Conservation (phyloP, 2,797 vertebrate species). For the Poliocrania exsul region DNA sequence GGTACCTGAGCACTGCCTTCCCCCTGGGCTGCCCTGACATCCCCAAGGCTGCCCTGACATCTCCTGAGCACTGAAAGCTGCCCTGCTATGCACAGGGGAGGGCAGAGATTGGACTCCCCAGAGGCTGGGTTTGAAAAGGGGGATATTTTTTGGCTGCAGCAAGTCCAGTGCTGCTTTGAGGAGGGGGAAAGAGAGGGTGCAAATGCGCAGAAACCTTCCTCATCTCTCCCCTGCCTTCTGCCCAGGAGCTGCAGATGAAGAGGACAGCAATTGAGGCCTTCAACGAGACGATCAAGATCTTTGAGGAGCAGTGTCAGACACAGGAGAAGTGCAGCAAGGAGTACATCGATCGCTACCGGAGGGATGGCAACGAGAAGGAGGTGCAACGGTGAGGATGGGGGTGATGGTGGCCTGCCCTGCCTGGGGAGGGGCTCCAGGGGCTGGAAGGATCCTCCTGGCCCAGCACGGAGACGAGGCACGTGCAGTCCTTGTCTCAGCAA, state of each 20-base stretch:
- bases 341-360: conserved; percentile 89
- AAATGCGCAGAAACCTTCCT: not conserved
- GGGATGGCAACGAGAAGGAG: conserved; percentile 87
- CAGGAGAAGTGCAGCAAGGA: conserved; percentile 92
- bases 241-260: conserved; percentile 91
- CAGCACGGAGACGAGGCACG: not conserved
- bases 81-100: not conserved
- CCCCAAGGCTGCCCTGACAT: not conserved
- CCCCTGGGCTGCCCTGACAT: fast-evolving
- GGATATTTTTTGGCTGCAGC: not conserved
- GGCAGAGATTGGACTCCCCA: not conserved
- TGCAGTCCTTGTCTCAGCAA: not conserved
- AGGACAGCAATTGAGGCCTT: conserved; percentile 91
- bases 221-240: not conserved
- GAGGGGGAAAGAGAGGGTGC: not conserved
- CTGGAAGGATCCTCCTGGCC: not conserved
- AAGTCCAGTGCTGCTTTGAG: not conserved
- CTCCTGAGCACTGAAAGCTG: not conserved
- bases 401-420: not conserved
- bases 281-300: conserved; percentile 93
- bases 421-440: not conserved
- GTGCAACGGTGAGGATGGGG: conserved; percentile 81
- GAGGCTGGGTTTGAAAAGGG: not conserved
- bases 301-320: conserved; percentile 92
- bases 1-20: conserved; percentile 67